phyloP scores from a whole-genome alignment of 2,113 vertebrate species.

The Cyprinodon variegatus region DNA sequence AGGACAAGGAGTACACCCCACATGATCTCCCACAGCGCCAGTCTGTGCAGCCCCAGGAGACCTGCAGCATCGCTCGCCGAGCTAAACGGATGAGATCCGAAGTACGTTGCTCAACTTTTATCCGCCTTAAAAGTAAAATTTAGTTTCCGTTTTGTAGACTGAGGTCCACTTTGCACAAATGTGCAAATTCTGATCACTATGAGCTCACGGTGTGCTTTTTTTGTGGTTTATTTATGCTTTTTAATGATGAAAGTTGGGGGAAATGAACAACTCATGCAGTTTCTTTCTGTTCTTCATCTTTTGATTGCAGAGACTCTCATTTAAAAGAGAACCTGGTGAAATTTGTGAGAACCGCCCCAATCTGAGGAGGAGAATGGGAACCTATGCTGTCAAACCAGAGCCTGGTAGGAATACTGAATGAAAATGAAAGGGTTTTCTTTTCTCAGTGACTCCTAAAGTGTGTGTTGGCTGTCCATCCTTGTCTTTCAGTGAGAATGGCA shows the following conservation, averaged over 20 bases:
- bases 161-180: not conserved
- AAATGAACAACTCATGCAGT: not conserved
- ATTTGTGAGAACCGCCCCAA: constrained; percentile 84
- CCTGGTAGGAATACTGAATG: constrained; percentile 77
- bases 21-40: constrained; percentile 95
- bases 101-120: constrained; percentile 76
- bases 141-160: not conserved
- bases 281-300: not conserved
- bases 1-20: constrained; percentile 96
- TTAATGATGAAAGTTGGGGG: not conserved
- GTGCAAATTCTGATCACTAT: constrained; percentile 1
- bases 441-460: constrained; percentile 1
- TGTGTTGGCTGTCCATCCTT: constrained; percentile 13
- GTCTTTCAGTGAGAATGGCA: constrained; percentile 82
- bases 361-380: constrained; percentile 93
- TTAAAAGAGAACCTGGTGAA: constrained; percentile 86
- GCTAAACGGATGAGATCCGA: constrained; percentile 92
- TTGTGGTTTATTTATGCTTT: not conserved
- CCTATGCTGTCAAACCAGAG: constrained; percentile 82
- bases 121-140: not conserved
- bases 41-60: constrained; percentile 87
- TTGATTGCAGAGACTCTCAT: constrained; percentile 62
- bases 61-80: constrained; percentile 88
- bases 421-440: not conserved
- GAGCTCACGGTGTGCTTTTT: not conserved